Conservation (phyloP, 2,888 invertebrate species). For the Pollenia angustigena region DNA sequence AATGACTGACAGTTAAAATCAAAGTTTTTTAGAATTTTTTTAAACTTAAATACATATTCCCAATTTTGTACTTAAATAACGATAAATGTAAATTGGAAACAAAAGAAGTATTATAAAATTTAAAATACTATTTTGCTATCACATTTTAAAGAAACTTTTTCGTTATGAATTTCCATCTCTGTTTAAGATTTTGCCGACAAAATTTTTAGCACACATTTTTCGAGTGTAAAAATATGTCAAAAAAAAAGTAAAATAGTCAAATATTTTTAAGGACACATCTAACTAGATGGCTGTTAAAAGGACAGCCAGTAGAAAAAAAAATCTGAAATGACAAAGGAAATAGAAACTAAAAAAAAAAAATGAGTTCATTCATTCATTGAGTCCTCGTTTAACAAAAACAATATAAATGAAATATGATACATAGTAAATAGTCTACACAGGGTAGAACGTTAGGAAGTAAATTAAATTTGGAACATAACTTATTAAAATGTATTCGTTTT, state of each 20-base stretch:
- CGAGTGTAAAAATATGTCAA: neutral
- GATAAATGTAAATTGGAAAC: no score
- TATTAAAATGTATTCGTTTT: no score
- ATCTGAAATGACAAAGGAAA: conserved; percentile 26
- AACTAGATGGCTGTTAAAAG: neutral
- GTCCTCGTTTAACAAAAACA: conserved; percentile 9
- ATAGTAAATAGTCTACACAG: conserved; percentile 12
- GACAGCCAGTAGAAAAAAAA: neutral
- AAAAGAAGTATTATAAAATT: no score
- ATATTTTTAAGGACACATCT: conserved; percentile 13
- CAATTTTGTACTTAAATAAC: no score
- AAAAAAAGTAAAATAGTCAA: neutral
- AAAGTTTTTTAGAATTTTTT: no score
- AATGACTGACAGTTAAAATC: no score
- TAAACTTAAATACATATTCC: no score
- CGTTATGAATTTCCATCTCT: neutral
- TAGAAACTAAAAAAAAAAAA: conserved; percentile 11
- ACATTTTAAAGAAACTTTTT: no score
- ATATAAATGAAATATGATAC: conserved; percentile 15
- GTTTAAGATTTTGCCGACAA: neutral
- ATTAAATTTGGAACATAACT: neutral
- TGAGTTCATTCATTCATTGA: conserved; percentile 31
- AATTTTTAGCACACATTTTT: conserved; percentile 1
- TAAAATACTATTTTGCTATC: no score
- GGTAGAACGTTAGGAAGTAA: neutral